Conservation (phyloP, 2,888 invertebrate species). For the Synanthedon myopaeformis region DNA sequence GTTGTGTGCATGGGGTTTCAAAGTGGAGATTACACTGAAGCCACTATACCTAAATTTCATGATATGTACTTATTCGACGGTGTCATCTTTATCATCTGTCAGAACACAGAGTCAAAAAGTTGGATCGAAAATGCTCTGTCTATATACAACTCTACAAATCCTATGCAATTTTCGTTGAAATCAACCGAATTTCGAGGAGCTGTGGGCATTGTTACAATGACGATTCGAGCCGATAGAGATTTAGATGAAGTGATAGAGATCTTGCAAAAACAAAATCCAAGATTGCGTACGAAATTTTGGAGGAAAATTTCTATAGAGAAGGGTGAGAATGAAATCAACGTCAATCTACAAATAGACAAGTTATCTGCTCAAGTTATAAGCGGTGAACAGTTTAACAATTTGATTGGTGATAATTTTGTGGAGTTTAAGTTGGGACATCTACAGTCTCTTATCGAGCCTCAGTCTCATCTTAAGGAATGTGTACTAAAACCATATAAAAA, state of each 20-base stretch:
- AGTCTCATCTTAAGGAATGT: conserved; percentile 17
- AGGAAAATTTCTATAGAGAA: conserved; percentile 42
- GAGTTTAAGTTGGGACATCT: conserved; percentile 51
- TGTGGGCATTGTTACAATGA: conserved; percentile 54
- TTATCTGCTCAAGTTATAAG: conserved; percentile 52
- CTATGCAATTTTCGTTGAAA: conserved; percentile 32
- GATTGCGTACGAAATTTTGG: conserved; percentile 54
- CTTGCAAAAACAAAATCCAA: conserved; percentile 44
- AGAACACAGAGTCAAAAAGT: conserved; percentile 27
- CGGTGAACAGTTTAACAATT: conserved; percentile 32
- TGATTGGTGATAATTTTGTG: conserved; percentile 24
- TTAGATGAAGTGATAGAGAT: conserved; percentile 36
- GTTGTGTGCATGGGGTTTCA: conserved; percentile 27
- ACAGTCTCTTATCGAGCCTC: conserved; percentile 39
- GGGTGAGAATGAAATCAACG: conserved; percentile 34
- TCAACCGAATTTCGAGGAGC: conserved; percentile 56
- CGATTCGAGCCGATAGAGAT: conserved; percentile 31
- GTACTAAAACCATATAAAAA: conserved; percentile 7
- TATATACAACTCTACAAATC: conserved; percentile 21
- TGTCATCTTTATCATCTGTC: conserved; percentile 53
- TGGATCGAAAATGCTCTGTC: conserved; percentile 37
- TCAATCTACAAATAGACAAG: conserved; percentile 52
- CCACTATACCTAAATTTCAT: conserved; percentile 37
- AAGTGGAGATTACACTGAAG: conserved; percentile 17
- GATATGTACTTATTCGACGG: conserved; percentile 58